Evolutionary conservation across 2,113 vertebrate species (phyloP).

Genomic region (Pelecanus crispus): DNA sequence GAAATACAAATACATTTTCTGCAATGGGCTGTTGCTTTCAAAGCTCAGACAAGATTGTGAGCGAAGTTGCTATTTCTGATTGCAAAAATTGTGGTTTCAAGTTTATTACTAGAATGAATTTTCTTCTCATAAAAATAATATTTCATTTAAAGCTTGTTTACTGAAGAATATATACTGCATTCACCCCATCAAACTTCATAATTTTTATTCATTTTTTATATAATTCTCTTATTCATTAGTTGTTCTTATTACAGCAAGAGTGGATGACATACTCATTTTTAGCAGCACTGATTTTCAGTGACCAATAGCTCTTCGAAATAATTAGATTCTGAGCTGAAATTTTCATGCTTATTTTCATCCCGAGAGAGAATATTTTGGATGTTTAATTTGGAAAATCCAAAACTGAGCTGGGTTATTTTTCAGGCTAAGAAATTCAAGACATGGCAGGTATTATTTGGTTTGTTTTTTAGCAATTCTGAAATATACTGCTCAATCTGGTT

Average conservation of each 20-base stretch:
- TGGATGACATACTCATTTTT: background rate
- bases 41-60: background rate
- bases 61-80: background rate
- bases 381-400: conserved; percentile 8
- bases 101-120: conserved; percentile 2
- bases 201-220: background rate
- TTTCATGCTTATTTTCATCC: background rate
- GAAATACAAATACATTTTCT: conserved; percentile 15
- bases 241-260: background rate
- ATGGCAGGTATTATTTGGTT: background rate
- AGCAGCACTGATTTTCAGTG: background rate
- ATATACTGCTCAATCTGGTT: background rate
- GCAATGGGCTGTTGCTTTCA: background rate
- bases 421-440: background rate
- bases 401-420: background rate
- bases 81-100: background rate
- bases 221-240: background rate
- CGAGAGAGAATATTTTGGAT: background rate
- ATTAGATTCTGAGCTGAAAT: background rate
- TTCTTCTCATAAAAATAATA: background rate
- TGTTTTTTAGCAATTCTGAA: background rate
- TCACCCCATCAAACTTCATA: background rate
- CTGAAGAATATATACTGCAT: background rate
- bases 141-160: background rate
- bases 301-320: background rate